Conservation (phyloP, 2,888 invertebrate species). For the Onthophagus sagittarius region DNA sequence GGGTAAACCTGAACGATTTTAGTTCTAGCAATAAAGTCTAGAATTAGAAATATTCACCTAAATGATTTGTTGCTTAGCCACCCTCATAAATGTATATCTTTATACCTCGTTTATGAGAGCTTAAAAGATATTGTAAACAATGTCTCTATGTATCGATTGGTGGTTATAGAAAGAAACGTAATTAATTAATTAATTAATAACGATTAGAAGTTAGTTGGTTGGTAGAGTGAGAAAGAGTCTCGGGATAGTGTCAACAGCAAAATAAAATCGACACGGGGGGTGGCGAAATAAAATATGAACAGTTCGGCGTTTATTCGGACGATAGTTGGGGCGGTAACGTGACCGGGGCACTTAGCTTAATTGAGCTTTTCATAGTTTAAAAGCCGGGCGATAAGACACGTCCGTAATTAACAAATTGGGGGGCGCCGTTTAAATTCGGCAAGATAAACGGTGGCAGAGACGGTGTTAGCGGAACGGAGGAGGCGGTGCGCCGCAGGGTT, state of each 20-base stretch:
- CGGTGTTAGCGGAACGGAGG: background rate
- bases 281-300: constrained; percentile 7
- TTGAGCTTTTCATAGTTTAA: constrained; percentile 12
- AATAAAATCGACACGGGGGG: background rate
- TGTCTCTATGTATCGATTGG: no score
- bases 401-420: constrained; percentile 1
- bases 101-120: background rate
- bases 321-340: constrained; percentile 1
- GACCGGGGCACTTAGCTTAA: constrained; percentile 10
- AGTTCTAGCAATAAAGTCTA: no score
- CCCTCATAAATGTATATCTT: constrained; percentile 6
- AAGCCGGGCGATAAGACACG: constrained; percentile 6
- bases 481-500: background rate
- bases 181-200: background rate
- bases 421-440: background rate
- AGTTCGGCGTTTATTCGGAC: background rate
- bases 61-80: no score
- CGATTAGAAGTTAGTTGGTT: background rate
- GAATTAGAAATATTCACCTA: no score
- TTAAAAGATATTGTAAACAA: constrained; percentile 6
- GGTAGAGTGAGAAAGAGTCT: background rate
- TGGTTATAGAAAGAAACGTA: background rate
- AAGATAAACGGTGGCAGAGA: background rate
- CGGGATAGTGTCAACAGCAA: background rate
- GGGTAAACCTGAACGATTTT: no score